phyloP scores from a whole-genome alignment of 2,797 vertebrate genomes.

The Enteromius unitaeniatus region DNA sequence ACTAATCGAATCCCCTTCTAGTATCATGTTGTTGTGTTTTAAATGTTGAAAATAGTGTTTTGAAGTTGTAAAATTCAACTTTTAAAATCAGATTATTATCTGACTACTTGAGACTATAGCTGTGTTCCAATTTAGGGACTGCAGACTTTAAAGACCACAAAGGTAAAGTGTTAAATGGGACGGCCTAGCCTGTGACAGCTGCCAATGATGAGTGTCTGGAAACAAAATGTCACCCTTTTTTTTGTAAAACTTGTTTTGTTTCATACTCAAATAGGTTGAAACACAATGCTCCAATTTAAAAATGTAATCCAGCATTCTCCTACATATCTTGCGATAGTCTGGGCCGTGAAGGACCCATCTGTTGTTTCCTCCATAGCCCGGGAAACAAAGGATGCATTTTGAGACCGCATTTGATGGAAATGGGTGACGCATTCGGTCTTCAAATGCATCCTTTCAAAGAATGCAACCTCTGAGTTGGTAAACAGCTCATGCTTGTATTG shows the following conservation, averaged over 20 bases:
- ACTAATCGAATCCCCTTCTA: background rate
- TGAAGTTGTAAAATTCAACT: background rate
- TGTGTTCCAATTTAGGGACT: too few species aligned
- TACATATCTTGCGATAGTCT: background rate
- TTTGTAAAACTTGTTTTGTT: too few species aligned
- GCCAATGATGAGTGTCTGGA: background rate
- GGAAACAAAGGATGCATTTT: background rate
- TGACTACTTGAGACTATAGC: too few species aligned
- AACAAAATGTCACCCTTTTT: too few species aligned
- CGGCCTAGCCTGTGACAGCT: background rate
- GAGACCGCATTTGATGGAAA: background rate
- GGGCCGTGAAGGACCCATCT: background rate
- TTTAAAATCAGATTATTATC: background rate
- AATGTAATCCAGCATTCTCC: background rate
- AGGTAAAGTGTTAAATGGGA: background rate
- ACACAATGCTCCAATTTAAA: background rate
- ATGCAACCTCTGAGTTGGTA: background rate
- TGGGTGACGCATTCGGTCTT: background rate
- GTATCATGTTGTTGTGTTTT: background rate
- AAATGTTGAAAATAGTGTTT: slow-evolving; percentile 10
- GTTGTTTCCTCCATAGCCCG: background rate
- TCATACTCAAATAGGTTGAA: background rate
- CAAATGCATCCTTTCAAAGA: background rate
- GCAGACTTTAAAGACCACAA: background rate
- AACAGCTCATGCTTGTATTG: background rate